Base-by-base conservation (phyloP, 2,113 vertebrate genomes). In the Capricornis sumatraensis region DNA sequence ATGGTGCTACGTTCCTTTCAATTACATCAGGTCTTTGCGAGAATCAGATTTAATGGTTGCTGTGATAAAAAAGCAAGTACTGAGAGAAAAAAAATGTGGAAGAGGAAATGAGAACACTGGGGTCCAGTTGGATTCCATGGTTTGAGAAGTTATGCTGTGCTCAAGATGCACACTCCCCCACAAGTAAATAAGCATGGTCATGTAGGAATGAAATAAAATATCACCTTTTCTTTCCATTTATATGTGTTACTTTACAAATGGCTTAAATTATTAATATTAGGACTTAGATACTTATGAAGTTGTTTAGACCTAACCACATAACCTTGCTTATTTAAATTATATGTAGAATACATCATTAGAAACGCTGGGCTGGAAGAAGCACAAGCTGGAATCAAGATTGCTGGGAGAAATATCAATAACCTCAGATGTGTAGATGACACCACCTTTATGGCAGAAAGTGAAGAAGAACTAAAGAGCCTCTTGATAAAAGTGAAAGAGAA, bases 361-460 rank as follows among this genome's bases (percentile, higher is more conserved):
- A 67, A 36, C 0, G 1, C 33, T n/a, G 64, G 64, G 33, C 64
- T 67, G 33, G 64, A 36, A 19, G 64, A 67, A 67, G 17, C 64
- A n/a, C 64, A 36, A 21, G 8, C 16, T 36, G 64, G 33, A 67
- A 67, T 67, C 64, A 67, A 67, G 64, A 67, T 19, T 67, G 16
- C 7, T 0, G 0, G 64, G 16, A 67, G 64, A 67, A 67, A 67
- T 19, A n/a, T n/a, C 62, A 19, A 19, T 19, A n/a, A n/a, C 64
- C 64, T n/a, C 33, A 67, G 64, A 67, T 5, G 2, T n/a, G 30
- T 16, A 67, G 7, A 67, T 67, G 62, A 67, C 33, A n/a, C 33
- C 33, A n/a, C 62, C 30, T 33, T 67, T 67, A n/a, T 19, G 16
- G 62, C 33, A 19, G 62, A 67, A 67, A n/a, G 7, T 67, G 62